Evolutionary conservation across 2,113 vertebrate genomes (phyloP), one percentile per base, ranked within the genome.

Genomic region (Pterocles gutturalis): DNA sequence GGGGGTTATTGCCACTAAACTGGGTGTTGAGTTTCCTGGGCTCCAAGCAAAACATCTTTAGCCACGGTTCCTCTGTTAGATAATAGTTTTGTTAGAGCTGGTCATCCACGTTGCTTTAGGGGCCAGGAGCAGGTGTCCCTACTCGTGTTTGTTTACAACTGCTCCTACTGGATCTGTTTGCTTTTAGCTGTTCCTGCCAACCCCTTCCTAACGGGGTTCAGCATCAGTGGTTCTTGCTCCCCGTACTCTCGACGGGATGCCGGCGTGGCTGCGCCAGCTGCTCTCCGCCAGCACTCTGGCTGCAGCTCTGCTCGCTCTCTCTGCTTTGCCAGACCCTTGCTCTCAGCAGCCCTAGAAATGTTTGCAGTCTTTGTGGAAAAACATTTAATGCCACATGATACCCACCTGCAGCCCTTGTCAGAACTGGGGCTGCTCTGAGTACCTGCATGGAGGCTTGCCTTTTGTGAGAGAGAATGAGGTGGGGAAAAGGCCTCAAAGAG

Each of bases 241-340:
- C 64, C 1, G 14, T 38, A 3, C 53, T 77, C 48, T 29, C 1
- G 1, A 8, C 0, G 6, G 46, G 57, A 33, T 49, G 21, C 41
- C 41, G 0, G 7, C 1, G 1, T 48, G 53, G 64, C 41, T 3
- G 3, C 82, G 75, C 53, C 88, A 88, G 87, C 57, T 65, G 33
- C 72, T 75, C 4, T 0, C 2, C 1, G n/a, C 80, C 93, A 92
- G 75, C 60, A 12, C 26, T 0, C 41, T 78, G 86, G 33, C 65
- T 55, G 36, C 70, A 86, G 17, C 53, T 78, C 58, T 34, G 24
- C 53, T 36, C 20, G 8, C 20, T 19, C 31, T 61, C 48, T 83
- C 22, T 43, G 38, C 38, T 26, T 77, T 83, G 70, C 70, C 76
- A 86, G 53, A 45, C 41, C 20, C 20, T 62, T 3, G 0, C 33